phyloP scores from a whole-genome alignment of 2,888 invertebrate genomes.

The Philaethria dido region DNA sequence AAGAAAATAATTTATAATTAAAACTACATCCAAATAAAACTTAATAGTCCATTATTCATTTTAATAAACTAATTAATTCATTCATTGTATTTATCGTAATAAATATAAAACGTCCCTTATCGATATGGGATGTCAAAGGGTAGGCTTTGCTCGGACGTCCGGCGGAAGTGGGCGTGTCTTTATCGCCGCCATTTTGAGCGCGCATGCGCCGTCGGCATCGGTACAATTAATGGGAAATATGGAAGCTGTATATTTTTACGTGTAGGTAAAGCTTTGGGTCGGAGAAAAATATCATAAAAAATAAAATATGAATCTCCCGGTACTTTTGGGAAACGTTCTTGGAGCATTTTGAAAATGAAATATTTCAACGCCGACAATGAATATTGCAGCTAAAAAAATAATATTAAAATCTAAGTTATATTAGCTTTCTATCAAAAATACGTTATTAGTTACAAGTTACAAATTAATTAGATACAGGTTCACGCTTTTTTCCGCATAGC shows the following conservation, averaged over 20 bases:
- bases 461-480: too few relatives aligned
- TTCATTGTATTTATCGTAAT: neutral
- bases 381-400: too few relatives aligned
- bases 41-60: neutral
- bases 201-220: slow-evolving; percentile 52
- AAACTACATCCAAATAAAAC: neutral
- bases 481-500: too few relatives aligned
- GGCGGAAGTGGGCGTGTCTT: slow-evolving; percentile 74
- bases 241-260: slow-evolving; percentile 28
- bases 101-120: slow-evolving; percentile 22
- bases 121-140: slow-evolving; percentile 41
- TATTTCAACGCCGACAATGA: too few relatives aligned
- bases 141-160: slow-evolving; percentile 66
- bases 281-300: neutral
- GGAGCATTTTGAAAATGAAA: neutral
- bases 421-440: neutral
- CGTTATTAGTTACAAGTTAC: neutral
- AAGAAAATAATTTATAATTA: neutral
- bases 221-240: slow-evolving; percentile 29
- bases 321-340: neutral
- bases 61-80: slow-evolving; percentile 5
- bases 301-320: neutral
- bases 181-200: slow-evolving; percentile 69
- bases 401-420: neutral
- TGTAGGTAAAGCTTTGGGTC: slow-evolving; percentile 1